Conservation (phyloP, 2,113 vertebrate genomes). For the Microcebus ravelobensis region DNA sequence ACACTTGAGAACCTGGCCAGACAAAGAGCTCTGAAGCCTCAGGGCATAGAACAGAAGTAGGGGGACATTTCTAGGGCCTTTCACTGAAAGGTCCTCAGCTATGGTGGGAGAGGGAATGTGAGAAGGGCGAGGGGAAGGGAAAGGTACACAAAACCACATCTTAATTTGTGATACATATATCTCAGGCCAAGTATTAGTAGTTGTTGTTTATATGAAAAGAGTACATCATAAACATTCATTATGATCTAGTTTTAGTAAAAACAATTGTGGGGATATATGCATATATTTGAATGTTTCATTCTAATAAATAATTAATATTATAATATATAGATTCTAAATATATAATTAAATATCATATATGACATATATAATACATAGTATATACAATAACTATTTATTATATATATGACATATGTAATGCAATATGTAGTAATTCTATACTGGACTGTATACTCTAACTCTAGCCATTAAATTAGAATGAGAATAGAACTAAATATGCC, state of each 20-base stretch:
- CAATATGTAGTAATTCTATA: neutral
- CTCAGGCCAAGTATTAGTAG: neutral
- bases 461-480: neutral
- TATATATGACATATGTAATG: neutral
- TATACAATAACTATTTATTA: neutral
- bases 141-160: neutral
- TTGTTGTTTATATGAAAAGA: neutral
- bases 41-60: neutral
- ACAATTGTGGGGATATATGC: neutral
- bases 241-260: neutral
- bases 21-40: slow-evolving; percentile 17
- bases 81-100: neutral
- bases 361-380: neutral
- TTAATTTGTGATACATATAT: neutral
- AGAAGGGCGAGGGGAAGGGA: no score
- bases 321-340: neutral
- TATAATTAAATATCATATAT: neutral
- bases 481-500: neutral
- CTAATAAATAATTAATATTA: neutral
- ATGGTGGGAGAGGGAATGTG: neutral
- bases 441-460: neutral
- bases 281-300: neutral
- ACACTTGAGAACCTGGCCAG: neutral
- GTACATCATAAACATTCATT: neutral
- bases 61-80: neutral